Evolutionary conservation across 2,888 invertebrate species (phyloP).

Genomic region (Lottia scabra): DNA sequence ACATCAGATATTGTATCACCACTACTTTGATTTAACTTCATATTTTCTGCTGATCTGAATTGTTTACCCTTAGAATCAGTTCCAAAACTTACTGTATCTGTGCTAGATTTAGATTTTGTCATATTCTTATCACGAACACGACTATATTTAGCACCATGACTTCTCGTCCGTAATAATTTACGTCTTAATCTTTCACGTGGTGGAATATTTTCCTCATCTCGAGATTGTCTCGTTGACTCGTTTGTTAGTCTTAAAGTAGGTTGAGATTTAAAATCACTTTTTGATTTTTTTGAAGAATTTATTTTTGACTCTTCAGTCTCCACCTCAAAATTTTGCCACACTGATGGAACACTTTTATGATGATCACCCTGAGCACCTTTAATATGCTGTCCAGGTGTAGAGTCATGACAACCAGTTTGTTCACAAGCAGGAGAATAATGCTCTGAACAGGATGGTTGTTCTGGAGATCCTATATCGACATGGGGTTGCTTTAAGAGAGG

Average conservation of each 20-base stretch:
- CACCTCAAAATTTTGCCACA: conserved; percentile 30
- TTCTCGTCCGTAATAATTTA: conserved; percentile 35
- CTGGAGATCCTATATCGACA: conserved; percentile 28
- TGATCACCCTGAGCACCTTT: conserved; percentile 17
- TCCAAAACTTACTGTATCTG: conserved; percentile 22
- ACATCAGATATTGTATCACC: conserved; percentile 43
- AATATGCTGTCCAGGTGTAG: conserved; percentile 26
- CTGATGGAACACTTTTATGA: conserved; percentile 27
- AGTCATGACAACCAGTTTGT: not conserved
- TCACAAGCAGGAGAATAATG: not conserved
- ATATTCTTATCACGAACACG: conserved; percentile 40
- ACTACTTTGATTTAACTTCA: conserved; percentile 24
- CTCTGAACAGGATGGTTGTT: not conserved
- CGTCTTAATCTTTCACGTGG: conserved; percentile 29
- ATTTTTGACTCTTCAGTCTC: conserved; percentile 8
- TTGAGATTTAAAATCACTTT: conserved; percentile 32
- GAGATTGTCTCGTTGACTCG: not conserved
- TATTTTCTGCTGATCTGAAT: conserved; percentile 7
- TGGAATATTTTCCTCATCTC: conserved; percentile 12
- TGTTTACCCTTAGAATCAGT: conserved; percentile 18
- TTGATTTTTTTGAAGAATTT: not conserved
- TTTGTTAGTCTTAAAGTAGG: conserved; percentile 26
- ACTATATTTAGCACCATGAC: conserved; percentile 44
- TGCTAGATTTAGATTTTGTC: conserved; percentile 17
- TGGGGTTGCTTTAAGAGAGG: conserved; percentile 38